These are phyloP conservation scores for Lineus longissimus DNA, from an alignment of 1,140 invertebrate genomes.

Conservation along the genomic window DNA sequence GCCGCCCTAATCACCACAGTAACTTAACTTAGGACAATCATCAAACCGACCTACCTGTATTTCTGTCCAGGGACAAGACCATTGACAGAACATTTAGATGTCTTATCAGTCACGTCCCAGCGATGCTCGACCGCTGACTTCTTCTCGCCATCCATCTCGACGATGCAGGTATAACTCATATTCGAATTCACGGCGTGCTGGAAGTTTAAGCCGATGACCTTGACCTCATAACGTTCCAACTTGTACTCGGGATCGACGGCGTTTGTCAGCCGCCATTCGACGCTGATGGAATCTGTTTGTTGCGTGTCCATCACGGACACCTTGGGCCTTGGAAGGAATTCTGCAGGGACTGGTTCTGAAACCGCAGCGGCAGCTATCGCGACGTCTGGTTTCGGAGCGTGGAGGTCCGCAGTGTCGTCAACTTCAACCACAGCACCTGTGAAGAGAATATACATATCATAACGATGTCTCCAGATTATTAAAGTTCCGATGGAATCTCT, in stretches of 20 bases:
- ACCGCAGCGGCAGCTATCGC: neutral
- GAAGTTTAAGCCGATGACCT: conserved; percentile 48
- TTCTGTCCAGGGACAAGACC: conserved; percentile 42
- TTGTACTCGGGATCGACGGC: conserved; percentile 33
- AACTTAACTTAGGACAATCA: too few relatives aligned
- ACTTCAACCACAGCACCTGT: neutral
- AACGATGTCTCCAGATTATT: too few relatives aligned
- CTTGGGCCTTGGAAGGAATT: conserved; percentile 6
- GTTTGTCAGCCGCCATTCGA: conserved; percentile 35
- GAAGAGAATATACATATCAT: too few relatives aligned
- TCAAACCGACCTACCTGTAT: conserved; percentile 35
- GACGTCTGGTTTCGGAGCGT: neutral
- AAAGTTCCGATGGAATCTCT: too few relatives aligned
- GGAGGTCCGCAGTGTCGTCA: neutral
- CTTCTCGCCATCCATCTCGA: conserved; percentile 42
- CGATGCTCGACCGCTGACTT: conserved; percentile 47
- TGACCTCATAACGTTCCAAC: conserved; percentile 43
- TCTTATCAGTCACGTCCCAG: conserved; percentile 43
- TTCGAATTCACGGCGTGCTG: conserved; percentile 44
- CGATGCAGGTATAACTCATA: conserved; percentile 51
- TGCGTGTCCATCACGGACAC: conserved; percentile 6
- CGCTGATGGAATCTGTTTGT: conserved; percentile 9
- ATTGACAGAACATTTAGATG: conserved; percentile 36
- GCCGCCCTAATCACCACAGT: too few relatives aligned
- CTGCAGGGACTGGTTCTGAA: neutral